A percentile compares a stretch with the other conserved stretches of the same genome.
phyloP scores from a whole-genome alignment of 2,113 vertebrate species.

The Sisor rabdophorus region DNA sequence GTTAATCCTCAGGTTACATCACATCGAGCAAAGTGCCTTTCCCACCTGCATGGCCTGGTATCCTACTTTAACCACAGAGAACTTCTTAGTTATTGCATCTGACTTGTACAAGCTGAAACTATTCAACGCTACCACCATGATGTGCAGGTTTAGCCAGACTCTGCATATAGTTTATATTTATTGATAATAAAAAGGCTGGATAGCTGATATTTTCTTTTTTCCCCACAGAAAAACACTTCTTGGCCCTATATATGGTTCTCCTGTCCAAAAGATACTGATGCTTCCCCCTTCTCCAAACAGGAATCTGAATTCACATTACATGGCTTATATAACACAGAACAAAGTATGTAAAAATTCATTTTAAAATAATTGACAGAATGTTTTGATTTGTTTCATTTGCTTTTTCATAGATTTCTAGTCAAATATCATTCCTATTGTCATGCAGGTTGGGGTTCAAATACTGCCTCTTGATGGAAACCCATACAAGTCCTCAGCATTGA shows the following conservation, averaged over 20 bases:
- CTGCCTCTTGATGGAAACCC: conserved; percentile 91
- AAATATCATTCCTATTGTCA: background rate
- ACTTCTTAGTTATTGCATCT: conserved; percentile 80
- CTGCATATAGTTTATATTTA: background rate
- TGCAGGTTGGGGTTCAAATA: conserved; percentile 88
- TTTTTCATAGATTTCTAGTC: background rate
- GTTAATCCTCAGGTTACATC: conserved; percentile 68
- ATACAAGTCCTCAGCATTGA: conserved; percentile 77
- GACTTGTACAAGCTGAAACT: conserved; percentile 88
- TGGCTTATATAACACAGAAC: conserved; percentile 83
- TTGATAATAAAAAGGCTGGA: background rate
- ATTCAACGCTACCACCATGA: conserved; percentile 80
- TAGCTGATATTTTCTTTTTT: background rate
- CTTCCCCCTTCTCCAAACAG: conserved; percentile 61
- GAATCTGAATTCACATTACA: conserved; percentile 61
- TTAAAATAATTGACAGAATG: background rate
- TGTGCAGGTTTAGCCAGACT: conserved; percentile 79
- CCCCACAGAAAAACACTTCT: conserved; percentile 78
- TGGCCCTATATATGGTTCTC: conserved; percentile 81
- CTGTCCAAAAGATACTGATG: conserved; percentile 75
- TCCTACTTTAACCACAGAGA: conserved; percentile 77
- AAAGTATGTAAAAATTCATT: conserved; percentile 68
- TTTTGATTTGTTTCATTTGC: background rate
- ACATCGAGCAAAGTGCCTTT: conserved; percentile 75
- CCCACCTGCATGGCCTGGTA: conserved; percentile 87